Evolutionary conservation across 2,113 vertebrate species (phyloP), one percentile per base, ranked within the genome.

Genomic region (Mustela lutreola): DNA sequence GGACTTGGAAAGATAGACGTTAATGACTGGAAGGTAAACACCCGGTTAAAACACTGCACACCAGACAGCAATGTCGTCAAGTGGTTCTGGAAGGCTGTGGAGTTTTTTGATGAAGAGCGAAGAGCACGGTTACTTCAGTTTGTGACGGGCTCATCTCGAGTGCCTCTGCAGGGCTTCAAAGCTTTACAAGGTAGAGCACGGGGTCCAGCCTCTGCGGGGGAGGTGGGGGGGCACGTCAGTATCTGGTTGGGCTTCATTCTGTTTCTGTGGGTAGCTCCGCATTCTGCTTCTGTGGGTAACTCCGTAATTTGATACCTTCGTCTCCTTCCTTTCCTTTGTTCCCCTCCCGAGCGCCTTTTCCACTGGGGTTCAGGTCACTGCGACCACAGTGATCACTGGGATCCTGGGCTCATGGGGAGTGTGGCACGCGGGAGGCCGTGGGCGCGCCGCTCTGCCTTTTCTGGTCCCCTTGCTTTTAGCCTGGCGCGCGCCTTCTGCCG

Each of bases 31-130:
- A 99, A 99, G 98, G 99, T 99, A 89, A 99, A 99, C 97, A 99
- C 99, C 6, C 99, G 99, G 92, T 99, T 99, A 98, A 99, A 99
- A 98, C 99, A 99, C 99, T 99, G 99, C 98, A 99, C 99, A 0
- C 98, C 99, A 0, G 99, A 99, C 98, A 99, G 99, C 98, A 99
- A 99, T 97, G 99, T 99, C 0, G 99, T 99, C 39, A 99, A 99
- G 97, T 99, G 99, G 99, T 99, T 99, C 99, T 99, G 99, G 99
- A 99, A 99, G 96, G 99, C 99, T 2, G 99, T 99, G 98, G 99
- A 99, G 98, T 99, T 99, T 0, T 99, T 99, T 14, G 99, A 99
- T 21, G 99, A 99, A 97, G 99, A 99, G 97, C 99, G 99, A 89
- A 98, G 99, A 97, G 99, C 99, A 0, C 98, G 99, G 18, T 98